Evolutionary conservation across 2,888 invertebrate genomes (phyloP).

Genomic region (Drosophila kambysellisi): DNA sequence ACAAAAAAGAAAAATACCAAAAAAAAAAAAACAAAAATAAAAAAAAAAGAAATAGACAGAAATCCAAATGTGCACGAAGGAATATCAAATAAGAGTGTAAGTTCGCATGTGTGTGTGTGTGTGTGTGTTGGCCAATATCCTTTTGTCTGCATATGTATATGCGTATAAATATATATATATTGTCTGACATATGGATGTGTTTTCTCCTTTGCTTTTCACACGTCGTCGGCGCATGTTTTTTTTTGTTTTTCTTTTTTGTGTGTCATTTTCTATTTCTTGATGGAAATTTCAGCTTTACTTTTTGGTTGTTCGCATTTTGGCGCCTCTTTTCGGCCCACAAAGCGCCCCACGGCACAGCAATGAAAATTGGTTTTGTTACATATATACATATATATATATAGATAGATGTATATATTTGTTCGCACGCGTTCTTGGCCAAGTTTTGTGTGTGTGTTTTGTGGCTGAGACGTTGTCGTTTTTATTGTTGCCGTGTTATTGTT

Average conservation of each 20-base stretch:
- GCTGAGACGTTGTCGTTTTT: conserved; percentile 69
- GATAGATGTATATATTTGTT: conserved; percentile 53
- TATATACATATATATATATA: conserved; percentile 35
- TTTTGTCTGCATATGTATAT: conserved; percentile 28
- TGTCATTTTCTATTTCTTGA: conserved; percentile 1
- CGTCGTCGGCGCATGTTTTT: conserved; percentile 62
- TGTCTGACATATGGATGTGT: conserved; percentile 1
- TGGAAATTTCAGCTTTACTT: conserved; percentile 51
- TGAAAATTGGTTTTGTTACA: conserved; percentile 80
- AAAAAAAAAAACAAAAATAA: conserved; percentile 13
- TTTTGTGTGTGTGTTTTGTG: conserved; percentile 45
- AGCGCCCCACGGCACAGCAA: conserved; percentile 73
- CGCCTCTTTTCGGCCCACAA: conserved; percentile 18
- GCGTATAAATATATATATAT: conserved; percentile 13
- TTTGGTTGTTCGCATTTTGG: conserved; percentile 60
- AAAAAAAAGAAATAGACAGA: conserved; percentile 5
- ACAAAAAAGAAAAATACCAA: conserved; percentile 17
- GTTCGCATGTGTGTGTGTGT: not conserved
- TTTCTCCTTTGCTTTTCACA: conserved; percentile 41
- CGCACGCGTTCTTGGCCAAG: conserved; percentile 56
- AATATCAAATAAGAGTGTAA: not conserved
- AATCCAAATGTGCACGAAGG: conserved; percentile 1
- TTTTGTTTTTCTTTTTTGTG: not conserved
- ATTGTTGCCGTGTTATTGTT: conserved; percentile 71
- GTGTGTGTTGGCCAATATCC: conserved; percentile 29